These are phyloP conservation scores for Ormyrus pomaceus DNA, from an alignment of 2,888 invertebrate species.

Conservation along the genomic window DNA sequence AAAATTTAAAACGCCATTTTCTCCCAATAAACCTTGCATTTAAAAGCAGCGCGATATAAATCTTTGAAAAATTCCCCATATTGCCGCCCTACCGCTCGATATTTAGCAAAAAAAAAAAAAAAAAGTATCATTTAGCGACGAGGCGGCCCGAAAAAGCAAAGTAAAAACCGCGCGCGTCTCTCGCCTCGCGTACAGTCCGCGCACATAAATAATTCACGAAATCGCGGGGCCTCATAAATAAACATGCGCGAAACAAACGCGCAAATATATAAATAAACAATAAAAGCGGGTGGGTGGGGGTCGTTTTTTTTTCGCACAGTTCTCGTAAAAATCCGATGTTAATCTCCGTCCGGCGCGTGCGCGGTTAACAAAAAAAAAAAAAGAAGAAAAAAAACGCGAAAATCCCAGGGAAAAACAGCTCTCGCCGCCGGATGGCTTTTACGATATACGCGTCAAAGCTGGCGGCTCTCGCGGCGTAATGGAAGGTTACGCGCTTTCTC, in stretches of 20 bases:
- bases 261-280: constrained; percentile 22
- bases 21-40: too few species aligned
- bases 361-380: too few species aligned
- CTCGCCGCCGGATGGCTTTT: constrained; percentile 22
- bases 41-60: too few species aligned
- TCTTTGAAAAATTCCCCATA: too few species aligned
- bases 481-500: constrained; percentile 1
- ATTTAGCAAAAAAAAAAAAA: background rate
- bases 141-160: background rate
- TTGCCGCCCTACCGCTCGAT: too few species aligned
- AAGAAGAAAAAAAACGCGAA: background rate
- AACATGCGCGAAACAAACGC: background rate
- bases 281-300: background rate
- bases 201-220: background rate
- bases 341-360: constrained; percentile 8
- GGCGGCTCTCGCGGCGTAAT: background rate
- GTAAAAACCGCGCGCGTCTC: background rate
- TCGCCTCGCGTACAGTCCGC: background rate
- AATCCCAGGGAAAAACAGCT: constrained; percentile 14
- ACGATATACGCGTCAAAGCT: constrained; percentile 22
- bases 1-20: too few species aligned
- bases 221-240: background rate
- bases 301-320: background rate
- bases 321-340: constrained; percentile 35
- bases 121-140: background rate